These are phyloP conservation scores for Paracanthobrama guichenoti DNA, from an alignment of 2,113 vertebrate species.

Conservation along the genomic window DNA sequence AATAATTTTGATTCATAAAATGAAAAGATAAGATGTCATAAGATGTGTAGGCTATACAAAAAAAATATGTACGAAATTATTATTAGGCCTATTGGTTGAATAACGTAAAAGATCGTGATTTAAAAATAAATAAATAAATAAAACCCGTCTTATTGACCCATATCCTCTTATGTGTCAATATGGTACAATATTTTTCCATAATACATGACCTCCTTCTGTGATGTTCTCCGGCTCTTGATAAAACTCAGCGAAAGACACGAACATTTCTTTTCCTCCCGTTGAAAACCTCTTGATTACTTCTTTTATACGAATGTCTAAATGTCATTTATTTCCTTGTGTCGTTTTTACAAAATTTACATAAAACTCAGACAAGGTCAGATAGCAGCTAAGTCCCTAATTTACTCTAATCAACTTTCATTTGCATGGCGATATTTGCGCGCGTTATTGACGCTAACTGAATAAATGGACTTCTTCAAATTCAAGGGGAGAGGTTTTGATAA, in stretches of 20 bases:
- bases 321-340: constrained; percentile 71
- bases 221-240: not conserved
- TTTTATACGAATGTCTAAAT: constrained; percentile 64
- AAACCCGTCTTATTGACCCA: not conserved
- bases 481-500: constrained; percentile 99
- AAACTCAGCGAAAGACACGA: constrained; percentile 3
- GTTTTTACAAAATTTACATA: constrained; percentile 92
- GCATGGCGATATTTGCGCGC: constrained; percentile 98
- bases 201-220: constrained; percentile 33
- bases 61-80: not conserved
- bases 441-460: constrained; percentile 99
- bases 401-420: constrained; percentile 99
- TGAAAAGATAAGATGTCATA: not conserved
- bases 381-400: constrained; percentile 99
- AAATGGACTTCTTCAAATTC: constrained; percentile 99
- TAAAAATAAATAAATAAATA: too few relatives aligned
- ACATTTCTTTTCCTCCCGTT: constrained; percentile 1
- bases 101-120: not conserved
- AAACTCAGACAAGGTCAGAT: constrained; percentile 99
- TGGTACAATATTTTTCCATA: not conserved
- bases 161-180: not conserved
- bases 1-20: not conserved
- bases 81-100: not conserved
- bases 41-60: not conserved
- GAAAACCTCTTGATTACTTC: constrained; percentile 51